These are phyloP conservation scores for Drosophila jambulina DNA, from an alignment of 1,140 invertebrate genomes.

Conservation along the genomic window DNA sequence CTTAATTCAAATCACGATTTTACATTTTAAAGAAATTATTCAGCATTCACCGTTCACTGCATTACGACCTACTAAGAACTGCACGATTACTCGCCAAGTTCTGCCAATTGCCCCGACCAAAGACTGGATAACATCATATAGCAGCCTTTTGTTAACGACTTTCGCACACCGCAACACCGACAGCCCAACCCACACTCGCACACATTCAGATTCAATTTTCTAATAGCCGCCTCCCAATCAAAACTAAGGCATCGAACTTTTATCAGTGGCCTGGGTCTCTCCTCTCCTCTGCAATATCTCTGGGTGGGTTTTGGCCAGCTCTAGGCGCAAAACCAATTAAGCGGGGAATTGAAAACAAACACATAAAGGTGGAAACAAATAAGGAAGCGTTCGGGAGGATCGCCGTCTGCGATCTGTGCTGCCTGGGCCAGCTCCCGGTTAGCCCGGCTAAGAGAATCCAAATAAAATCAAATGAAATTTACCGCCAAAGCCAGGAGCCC, in stretches of 20 bases:
- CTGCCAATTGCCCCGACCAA: conserved; percentile 20
- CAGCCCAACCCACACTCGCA: conserved; percentile 3
- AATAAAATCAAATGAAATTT: conserved; percentile 83
- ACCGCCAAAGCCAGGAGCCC: conserved; percentile 57
- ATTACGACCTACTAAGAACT: conserved; percentile 46
- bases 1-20: not conserved
- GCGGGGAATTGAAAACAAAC: conserved; percentile 54
- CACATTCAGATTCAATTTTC: conserved; percentile 73
- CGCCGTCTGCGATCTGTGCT: conserved; percentile 50
- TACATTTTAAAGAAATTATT: not conserved
- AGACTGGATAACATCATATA: conserved; percentile 49
- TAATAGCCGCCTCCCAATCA: conserved; percentile 80
- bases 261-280: conserved; percentile 21
- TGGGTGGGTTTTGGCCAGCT: conserved; percentile 37
- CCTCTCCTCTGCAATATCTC: conserved; percentile 30
- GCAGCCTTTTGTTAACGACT: conserved; percentile 44
- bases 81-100: conserved; percentile 35
- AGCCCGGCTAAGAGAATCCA: conserved; percentile 45
- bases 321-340: conserved; percentile 81
- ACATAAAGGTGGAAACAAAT: conserved; percentile 60
- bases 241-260: conserved; percentile 75
- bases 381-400: conserved; percentile 72
- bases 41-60: conserved; percentile 20
- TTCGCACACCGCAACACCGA: conserved; percentile 47
- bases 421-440: conserved; percentile 14